These are phyloP conservation scores for Notoglanidium macrostoma DNA, from an alignment of 2,797 vertebrate species.

Conservation along the genomic window DNA sequence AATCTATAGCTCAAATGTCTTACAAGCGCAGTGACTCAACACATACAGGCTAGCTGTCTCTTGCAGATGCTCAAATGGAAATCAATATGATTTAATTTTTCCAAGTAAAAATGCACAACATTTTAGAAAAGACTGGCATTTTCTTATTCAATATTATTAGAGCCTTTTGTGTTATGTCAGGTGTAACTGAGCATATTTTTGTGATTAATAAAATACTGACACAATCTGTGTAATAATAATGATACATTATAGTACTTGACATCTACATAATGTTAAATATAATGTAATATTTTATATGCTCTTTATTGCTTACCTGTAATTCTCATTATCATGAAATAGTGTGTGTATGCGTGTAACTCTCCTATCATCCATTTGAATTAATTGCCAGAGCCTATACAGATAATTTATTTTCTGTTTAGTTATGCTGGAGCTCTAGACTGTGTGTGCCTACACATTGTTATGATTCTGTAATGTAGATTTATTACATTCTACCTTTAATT, in stretches of 20 bases:
- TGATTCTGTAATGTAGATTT: conserved; percentile 45
- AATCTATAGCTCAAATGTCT: conserved; percentile 73
- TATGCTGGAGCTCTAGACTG: conserved; percentile 29
- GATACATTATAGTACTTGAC: conserved; percentile 11
- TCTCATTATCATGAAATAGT: conserved; percentile 25
- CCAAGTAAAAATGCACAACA: conserved; percentile 37
- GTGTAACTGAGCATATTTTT: background rate
- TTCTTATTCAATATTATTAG: background rate
- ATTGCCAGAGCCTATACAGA: background rate
- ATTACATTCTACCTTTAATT: conserved; percentile 44
- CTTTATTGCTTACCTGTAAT: conserved; percentile 15
- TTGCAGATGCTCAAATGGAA: conserved; percentile 69
- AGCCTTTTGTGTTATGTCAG: background rate
- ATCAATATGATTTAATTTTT: conserved; percentile 75
- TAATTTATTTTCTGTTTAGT: conserved; percentile 46
- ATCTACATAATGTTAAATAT: background rate
- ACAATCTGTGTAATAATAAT: conserved; percentile 16
- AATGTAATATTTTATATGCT: conserved; percentile 13
- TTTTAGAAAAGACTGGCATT: conserved; percentile 11
- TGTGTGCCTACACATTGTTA: conserved; percentile 36
- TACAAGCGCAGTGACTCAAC: conserved; percentile 64
- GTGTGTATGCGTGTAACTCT: background rate
- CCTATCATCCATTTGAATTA: conserved; percentile 7
- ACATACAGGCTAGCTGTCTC: conserved; percentile 65
- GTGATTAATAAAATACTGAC: background rate